Percentiles rank a stretch among this genome's conserved stretches.
Conservation (phyloP, 2,888 invertebrate genomes). For the Patella depressa region DNA sequence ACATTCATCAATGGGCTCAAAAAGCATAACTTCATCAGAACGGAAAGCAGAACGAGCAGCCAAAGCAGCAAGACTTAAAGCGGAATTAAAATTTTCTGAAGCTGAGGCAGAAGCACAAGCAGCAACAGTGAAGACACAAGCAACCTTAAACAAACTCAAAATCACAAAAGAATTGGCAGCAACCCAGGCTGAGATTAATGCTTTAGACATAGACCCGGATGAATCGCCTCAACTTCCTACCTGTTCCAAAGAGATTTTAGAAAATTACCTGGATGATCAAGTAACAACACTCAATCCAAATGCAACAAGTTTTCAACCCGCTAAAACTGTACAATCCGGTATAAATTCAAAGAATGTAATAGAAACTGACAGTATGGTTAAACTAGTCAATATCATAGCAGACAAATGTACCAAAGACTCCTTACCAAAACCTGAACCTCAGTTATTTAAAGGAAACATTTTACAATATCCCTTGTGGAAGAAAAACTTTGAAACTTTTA, state of each 20-base stretch:
- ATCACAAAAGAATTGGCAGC: neutral
- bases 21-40: neutral
- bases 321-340: no score
- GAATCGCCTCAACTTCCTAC: no score
- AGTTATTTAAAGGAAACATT: neutral
- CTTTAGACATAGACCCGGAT: neutral
- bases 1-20: no score
- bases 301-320: no score
- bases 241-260: no score
- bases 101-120: no score
- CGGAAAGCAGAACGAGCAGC: neutral
- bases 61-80: neutral
- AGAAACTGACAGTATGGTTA: neutral
- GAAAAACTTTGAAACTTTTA: neutral
- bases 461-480: neutral
- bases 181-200: neutral
- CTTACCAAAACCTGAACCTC: neutral
- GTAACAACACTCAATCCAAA: no score
- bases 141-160: neutral
- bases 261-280: no score
- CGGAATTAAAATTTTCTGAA: neutral
- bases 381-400: neutral
- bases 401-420: neutral
- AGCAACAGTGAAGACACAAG: no score
- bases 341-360: neutral